Percentiles rank a stretch among this genome's conserved stretches.
These are phyloP conservation scores for Uropsilus gracilis DNA, from an alignment of 2,113 vertebrate species.

Conservation along the genomic window DNA sequence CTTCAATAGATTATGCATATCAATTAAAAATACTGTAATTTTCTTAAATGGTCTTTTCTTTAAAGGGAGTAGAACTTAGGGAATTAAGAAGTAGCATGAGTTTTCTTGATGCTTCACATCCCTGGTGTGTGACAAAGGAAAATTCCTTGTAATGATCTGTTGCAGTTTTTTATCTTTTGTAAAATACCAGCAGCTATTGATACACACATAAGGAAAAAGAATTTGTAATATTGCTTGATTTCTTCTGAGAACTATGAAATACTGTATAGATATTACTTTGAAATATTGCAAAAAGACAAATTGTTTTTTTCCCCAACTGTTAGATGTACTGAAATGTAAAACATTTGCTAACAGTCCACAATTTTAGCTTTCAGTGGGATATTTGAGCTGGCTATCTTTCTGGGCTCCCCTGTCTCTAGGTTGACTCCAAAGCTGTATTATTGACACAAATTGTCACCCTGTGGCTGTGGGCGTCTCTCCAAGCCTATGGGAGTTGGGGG, in stretches of 20 bases:
- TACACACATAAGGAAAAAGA: not conserved
- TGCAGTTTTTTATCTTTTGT: not conserved
- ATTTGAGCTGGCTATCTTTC: not conserved
- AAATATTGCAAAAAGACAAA: not conserved
- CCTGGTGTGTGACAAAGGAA: not conserved
- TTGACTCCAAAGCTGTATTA: not conserved
- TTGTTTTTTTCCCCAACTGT: not conserved
- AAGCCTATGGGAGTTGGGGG: not conserved
- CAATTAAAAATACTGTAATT: not conserved
- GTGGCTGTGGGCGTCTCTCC: not conserved
- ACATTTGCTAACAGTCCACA: not conserved
- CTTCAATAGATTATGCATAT: not conserved
- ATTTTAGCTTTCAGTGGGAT: not conserved
- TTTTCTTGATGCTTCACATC: not conserved
- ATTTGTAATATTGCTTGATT: not conserved
- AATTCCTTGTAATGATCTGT: not conserved
- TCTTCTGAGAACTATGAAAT: conserved; percentile 39
- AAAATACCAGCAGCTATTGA: not conserved
- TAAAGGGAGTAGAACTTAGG: not conserved
- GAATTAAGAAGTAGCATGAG: not conserved
- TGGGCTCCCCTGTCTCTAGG: not conserved
- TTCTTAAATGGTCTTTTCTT: not conserved
- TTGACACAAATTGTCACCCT: not conserved
- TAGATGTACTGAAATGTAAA: not conserved
- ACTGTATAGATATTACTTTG: not conserved